Evolutionary conservation across 2,113 vertebrate genomes (phyloP), one percentile per base, ranked within the genome.

Genomic region (Podiceps cristatus): DNA sequence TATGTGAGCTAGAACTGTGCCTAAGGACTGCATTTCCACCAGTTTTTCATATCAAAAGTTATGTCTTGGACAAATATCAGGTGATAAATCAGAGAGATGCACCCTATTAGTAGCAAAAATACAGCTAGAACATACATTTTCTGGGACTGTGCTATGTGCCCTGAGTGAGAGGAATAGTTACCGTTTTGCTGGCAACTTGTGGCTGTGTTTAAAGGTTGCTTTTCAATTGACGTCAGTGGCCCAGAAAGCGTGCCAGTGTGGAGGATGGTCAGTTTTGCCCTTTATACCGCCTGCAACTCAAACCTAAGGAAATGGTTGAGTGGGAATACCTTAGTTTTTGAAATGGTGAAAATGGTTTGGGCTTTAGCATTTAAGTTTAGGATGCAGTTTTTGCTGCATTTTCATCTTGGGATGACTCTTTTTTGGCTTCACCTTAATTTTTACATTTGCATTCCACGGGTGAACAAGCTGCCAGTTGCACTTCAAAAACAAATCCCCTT

Each of bases 11-110:
- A 94, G 81, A 96, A 63, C 9, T 80, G n/a, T 85, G 94, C 84
- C 93, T 86, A 94, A 94, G 90, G 94, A 96, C 77, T 90, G 66
- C 27, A 44, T 91, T 96, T 91, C 74, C 62, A 94, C 74, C 49
- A 69, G 91, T 92, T 96, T 94, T 97, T 96, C 87, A 77, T 88
- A 67, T 52, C 45, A 83, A 24, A 88, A 96, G 45, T 75, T 40
- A 22, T 67, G 63, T 94, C 42, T 78, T 68, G 13, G 59, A 86
- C 67, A 95, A 91, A 69, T 52, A 52, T 11, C 71, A 86, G 0
- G 1, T 63, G 62, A 75, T 73, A 28, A 28, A 90, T 95, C 69
- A 90, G 53, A 88, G 90, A 80, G 63, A 24, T 22, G 10, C 11
- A 29, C 9, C 9, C 8, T 64, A 69, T 47, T 73, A 24, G 28